phyloP scores from a whole-genome alignment of 1,140 invertebrate species.

The Dinothrombium tinctorium region DNA sequence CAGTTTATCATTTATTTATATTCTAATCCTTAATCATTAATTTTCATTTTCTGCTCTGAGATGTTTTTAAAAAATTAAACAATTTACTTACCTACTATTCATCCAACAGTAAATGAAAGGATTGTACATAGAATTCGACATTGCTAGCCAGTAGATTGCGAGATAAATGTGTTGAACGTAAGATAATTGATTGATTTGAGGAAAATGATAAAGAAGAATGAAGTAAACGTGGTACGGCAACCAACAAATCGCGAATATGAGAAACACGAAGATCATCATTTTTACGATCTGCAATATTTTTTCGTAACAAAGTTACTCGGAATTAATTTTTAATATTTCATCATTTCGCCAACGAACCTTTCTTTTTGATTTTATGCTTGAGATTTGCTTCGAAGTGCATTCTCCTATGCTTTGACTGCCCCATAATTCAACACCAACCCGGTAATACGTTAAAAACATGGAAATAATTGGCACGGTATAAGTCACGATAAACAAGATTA shows the following conservation, averaged over 20 bases:
- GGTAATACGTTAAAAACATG: constrained; percentile 61
- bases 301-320: neutral
- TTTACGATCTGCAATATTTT: constrained; percentile 38
- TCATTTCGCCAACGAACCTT: constrained; percentile 5
- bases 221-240: constrained; percentile 64
- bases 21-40: too few species aligned
- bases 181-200: constrained; percentile 36
- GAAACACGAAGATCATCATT: constrained; percentile 58
- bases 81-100: constrained; percentile 28
- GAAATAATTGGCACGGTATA: constrained; percentile 72
- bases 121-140: constrained; percentile 77
- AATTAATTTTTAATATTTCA: neutral
- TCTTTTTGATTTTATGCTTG: constrained; percentile 7
- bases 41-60: too few species aligned
- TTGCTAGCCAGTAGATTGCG: constrained; percentile 68
- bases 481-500: constrained; percentile 56
- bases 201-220: constrained; percentile 53
- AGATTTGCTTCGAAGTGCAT: constrained; percentile 1
- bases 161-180: constrained; percentile 52
- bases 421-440: constrained; percentile 63
- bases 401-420: constrained; percentile 71
- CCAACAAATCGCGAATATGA: constrained; percentile 67
- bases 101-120: constrained; percentile 79
- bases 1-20: too few species aligned
- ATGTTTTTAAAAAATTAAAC: constrained; percentile 5